phyloP scores from a whole-genome alignment of 2,888 invertebrate species.

The Xanthia togata region DNA sequence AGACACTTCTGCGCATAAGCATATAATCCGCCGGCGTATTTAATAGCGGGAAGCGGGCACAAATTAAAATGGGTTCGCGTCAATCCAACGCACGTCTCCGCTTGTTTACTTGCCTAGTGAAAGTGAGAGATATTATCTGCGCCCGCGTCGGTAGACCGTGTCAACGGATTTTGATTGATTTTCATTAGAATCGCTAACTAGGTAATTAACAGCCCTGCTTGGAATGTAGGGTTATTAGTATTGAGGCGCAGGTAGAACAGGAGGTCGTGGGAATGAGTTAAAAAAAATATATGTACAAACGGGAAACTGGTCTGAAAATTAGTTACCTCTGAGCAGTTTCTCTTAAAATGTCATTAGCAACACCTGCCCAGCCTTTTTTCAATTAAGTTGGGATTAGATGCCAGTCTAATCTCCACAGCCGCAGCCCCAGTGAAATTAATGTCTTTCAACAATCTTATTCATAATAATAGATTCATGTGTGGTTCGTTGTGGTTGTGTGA shows the following conservation, averaged over 20 bases:
- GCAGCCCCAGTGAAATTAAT: not conserved
- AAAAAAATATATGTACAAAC: too few species aligned
- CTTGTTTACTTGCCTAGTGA: constrained; percentile 78
- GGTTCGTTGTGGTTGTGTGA: too few species aligned
- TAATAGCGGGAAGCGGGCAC: constrained; percentile 86
- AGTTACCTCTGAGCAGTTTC: not conserved
- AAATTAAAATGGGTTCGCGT: constrained; percentile 85
- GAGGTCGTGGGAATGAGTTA: not conserved
- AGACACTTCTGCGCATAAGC: constrained; percentile 62
- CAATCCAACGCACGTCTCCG: constrained; percentile 83
- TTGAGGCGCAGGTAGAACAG: not conserved
- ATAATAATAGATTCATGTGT: not conserved
- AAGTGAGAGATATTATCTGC: constrained; percentile 79
- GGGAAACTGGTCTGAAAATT: not conserved
- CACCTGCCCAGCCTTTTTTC: not conserved
- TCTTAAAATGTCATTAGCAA: not conserved
- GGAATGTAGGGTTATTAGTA: constrained; percentile 13
- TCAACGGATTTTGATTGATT: constrained; percentile 69
- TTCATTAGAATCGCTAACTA: constrained; percentile 59
- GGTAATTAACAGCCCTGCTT: constrained; percentile 47
- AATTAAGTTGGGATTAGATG: not conserved
- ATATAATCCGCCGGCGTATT: constrained; percentile 74
- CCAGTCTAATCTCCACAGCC: not conserved
- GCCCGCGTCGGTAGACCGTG: constrained; percentile 61
- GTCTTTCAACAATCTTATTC: not conserved